Base-by-base conservation (phyloP, 2,888 invertebrate species). In the Mesorhabditis spiculigera region DNA sequence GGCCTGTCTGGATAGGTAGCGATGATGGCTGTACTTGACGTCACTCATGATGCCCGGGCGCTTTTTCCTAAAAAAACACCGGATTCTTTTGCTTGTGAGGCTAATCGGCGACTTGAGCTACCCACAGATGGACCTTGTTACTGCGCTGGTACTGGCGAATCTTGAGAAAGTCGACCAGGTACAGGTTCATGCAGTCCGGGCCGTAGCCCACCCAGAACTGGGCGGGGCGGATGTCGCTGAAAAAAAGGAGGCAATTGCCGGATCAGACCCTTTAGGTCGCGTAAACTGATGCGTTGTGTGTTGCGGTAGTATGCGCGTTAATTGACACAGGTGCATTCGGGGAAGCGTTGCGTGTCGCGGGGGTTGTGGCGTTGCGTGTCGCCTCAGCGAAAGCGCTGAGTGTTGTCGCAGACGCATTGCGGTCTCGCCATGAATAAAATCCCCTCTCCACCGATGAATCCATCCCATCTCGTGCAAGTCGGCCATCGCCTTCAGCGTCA, bases 391-490 rank as follows among this genome's bases (percentile, higher is more conserved):
- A n/a, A n/a, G n/a, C n/a, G n/a, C n/a, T n/a, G n/a, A n/a, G n/a
- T n/a, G n/a, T n/a, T n/a, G n/a, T n/a, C n/a, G n/a, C n/a, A n/a
- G n/a, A n/a, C n/a, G n/a, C n/a, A n/a, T n/a, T n/a, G n/a, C n/a
- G n/a, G n/a, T n/a, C n/a, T n/a, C n/a, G n/a, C n/a, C n/a, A n/a
- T n/a, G n/a, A n/a, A n/a, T n/a, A n/a, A n/a, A n/a, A n/a, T n/a
- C n/a, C n/a, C n/a, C n/a, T n/a, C n/a, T n/a, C n/a, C n/a, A n/a
- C 58, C 58, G 58, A 50, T 50, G 58, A 50, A 50, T 50, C 58
- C 58, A 50, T n/a, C 58, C 58, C 8, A 50, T 50, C n/a, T 50
- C 58, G 58, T 50, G 58, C 8, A 50, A 3, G n/a, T 50, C 58
- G n/a, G n/a, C 58, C 1, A 50, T 50, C 58, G 58, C 58, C n/a